Percentiles rank a stretch among this genome's conserved stretches.
These are phyloP conservation scores for Raja brachyura DNA, from an alignment of 2,113 vertebrate genomes.

Conservation along the genomic window DNA sequence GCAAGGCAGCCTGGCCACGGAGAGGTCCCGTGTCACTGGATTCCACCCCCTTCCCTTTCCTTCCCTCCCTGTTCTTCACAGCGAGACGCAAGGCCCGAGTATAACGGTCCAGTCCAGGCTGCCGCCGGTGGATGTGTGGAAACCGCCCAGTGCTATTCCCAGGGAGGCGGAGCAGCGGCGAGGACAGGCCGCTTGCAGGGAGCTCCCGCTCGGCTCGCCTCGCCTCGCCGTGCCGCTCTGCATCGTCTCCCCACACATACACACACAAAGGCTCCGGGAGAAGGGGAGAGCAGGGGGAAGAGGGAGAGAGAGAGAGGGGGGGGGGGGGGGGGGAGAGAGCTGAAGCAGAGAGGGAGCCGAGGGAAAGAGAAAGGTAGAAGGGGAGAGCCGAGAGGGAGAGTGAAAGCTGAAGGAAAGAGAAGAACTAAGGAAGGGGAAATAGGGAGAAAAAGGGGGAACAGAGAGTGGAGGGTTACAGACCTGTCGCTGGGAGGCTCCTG, in stretches of 20 bases:
- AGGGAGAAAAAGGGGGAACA: too few relatives aligned
- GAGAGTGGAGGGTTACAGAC: neutral
- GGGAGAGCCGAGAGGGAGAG: too few relatives aligned
- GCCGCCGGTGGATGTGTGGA: neutral
- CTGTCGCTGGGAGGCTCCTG: conserved; percentile 1
- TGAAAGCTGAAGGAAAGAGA: too few relatives aligned
- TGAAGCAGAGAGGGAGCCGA: too few relatives aligned
- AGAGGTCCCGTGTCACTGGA: neutral
- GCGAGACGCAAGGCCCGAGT: neutral
- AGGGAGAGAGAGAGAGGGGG: too few relatives aligned
- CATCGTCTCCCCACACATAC: neutral
- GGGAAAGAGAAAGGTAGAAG: too few relatives aligned
- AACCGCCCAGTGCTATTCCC: neutral
- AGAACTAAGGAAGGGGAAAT: too few relatives aligned
- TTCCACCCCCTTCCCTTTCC: neutral
- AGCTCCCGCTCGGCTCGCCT: neutral
- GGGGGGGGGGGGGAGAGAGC: too few relatives aligned
- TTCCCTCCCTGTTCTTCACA: neutral
- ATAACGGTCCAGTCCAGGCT: conserved; percentile 9
- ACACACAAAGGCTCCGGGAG: neutral
- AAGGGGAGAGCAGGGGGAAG: neutral
- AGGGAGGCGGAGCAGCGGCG: neutral
- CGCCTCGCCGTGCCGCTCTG: neutral
- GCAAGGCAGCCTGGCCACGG: neutral
- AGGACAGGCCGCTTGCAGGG: neutral